Conservation (phyloP, 2,888 invertebrate species). For the Ochlodes sylvanus region DNA sequence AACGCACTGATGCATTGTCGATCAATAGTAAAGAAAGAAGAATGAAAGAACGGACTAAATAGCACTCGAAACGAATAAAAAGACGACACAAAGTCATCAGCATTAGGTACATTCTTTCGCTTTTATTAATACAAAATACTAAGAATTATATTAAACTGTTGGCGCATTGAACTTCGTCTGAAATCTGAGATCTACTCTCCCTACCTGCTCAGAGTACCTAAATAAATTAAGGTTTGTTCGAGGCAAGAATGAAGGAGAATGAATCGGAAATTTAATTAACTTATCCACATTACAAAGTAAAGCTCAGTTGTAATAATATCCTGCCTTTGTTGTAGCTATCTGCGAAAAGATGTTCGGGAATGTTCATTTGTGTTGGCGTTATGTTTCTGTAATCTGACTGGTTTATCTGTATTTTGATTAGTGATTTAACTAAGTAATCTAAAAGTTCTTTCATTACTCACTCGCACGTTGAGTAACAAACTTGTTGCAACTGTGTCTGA, state of each 20-base stretch:
- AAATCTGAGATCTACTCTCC: constrained; percentile 23
- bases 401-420: background rate
- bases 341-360: background rate
- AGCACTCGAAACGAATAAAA: no score
- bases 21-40: no score
- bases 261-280: constrained; percentile 36
- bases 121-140: background rate
- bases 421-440: no score
- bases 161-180: constrained; percentile 15
- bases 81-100: no score
- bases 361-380: constrained; percentile 14
- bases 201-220: constrained; percentile 15
- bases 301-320: constrained; percentile 20
- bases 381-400: background rate
- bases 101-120: no score
- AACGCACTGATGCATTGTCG: no score
- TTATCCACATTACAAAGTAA: constrained; percentile 32
- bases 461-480: no score
- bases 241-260: constrained; percentile 20
- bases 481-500: no score
- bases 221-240: constrained; percentile 32
- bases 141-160: constrained; percentile 31
- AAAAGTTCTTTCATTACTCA: no score
- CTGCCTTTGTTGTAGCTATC: constrained; percentile 23
- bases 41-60: no score